Base-by-base conservation (phyloP, 2,888 invertebrate species). In the Hemithea aestivaria region DNA sequence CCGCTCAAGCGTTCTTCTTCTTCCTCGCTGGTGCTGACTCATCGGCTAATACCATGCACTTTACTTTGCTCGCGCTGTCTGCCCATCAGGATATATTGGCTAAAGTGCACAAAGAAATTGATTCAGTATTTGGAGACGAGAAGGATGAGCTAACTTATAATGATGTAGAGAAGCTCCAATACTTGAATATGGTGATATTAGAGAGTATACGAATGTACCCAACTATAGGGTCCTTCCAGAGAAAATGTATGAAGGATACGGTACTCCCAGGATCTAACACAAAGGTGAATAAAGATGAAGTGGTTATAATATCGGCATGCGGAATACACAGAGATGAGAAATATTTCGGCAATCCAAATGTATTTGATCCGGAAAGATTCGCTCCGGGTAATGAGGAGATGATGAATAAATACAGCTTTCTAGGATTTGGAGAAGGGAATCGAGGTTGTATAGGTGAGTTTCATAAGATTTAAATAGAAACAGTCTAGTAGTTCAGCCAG, bases 401-500 rank as follows among this genome's bases (percentile, higher is more conserved):
- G 10, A 53, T 64, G 22, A 49, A 62, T 1, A 78, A 76, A 24
- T 84, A 62, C 48, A 68, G 69, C 10, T 88, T 72, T 53, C 51
- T 88, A 40, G 83, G 88, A 5, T 89, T 88, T 60, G 88, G 88
- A 7, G 87, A 81, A 53, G 88, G 88, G 25, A 83, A 85, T 27
- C 67, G 88, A 20, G 73, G 74, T 48, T 89, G 88, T 51, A 70
- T 88, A 29, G 88, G 88, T 88, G 59, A 73, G 73, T 60, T 35
- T 27, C 21, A 35, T 25, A 11, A 6, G 21, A 40, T 27, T 42
- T 38, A 29, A 30, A 16, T 40, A 22, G 36, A 35, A 36, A 33
- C 27, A 30, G 33, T 39, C 22, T 33, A 21, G n/a, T n/a, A n/a
- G n/a, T n/a, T n/a, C n/a, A n/a, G n/a, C n/a, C n/a, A n/a, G n/a